Evolutionary conservation across 2,888 invertebrate species (phyloP), one percentile per base, ranked within the genome.

Genomic region (Dryobota labecula): DNA sequence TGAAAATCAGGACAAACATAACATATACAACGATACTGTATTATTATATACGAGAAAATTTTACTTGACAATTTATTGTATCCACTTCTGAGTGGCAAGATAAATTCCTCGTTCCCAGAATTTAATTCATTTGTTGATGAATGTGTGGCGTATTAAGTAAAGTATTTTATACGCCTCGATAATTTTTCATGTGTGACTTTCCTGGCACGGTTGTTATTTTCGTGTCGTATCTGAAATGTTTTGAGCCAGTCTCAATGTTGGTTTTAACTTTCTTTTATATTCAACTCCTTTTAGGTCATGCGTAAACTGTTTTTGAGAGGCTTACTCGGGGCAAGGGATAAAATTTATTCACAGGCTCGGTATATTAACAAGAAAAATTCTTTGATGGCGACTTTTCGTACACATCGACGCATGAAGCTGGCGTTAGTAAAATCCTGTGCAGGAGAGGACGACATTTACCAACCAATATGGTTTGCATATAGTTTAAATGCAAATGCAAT

Each of bases 81-180:
- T 75, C 58, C 79, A 70, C 11, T 60, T 72, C 33, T 49, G 41
- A 68, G 67, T 63, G 57, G 47, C 47, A 74, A 76, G 74, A 82
- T 84, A 83, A 76, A 79, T 76, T 63, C 66, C 51, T 68, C 54
- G 30, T 70, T 60, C 53, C 47, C 33, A 41, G 66, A 69, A 76
- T 82, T 79, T 67, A 82, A 84, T 73, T 72, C 65, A 76, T 81
- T 73, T 76, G 73, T 43, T 76, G 76, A 68, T 73, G 60, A 83
- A 83, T 76, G 73, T 72, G 30, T 69, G 72, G 38, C 33, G 38
- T 62, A 68, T 83, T 67, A 71, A 36, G 49, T 45, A 67, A 60
- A 75, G 43, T 45, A 49, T 57, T 54, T 57, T 72, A n/a, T 63
- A 45, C 30, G 64, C 54, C 47, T 67, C 61, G 45, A 78, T 73